Conservation (phyloP, 2,888 invertebrate genomes). For the Heliconius cydno region DNA sequence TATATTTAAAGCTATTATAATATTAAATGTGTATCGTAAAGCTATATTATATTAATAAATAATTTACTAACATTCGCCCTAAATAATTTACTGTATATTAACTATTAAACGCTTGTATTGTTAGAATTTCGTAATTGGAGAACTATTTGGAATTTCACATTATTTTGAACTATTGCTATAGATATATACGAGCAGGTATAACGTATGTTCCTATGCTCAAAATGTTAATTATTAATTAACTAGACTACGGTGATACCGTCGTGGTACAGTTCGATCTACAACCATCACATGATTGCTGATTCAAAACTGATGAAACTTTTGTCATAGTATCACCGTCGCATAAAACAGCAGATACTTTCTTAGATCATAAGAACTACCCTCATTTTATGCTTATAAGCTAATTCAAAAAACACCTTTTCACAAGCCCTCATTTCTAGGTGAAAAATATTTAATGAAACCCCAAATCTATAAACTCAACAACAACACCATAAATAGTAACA, state of each 20-base stretch:
- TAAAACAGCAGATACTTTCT: too few relatives aligned
- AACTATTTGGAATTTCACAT: conserved; percentile 8
- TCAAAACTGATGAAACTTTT: too few relatives aligned
- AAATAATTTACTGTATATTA: conserved; percentile 20
- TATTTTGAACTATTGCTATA: neutral
- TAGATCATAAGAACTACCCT: too few relatives aligned
- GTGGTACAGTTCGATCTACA: neutral
- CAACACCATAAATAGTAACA: too few relatives aligned
- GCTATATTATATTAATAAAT: conserved; percentile 15
- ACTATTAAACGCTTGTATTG: conserved; percentile 17
- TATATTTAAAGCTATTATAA: conserved; percentile 6
- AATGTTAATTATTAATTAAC: neutral
- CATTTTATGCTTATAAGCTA: too few relatives aligned
- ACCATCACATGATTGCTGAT: too few relatives aligned
- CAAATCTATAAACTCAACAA: too few relatives aligned
- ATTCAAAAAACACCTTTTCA: too few relatives aligned
- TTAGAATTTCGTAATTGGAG: conserved; percentile 13
- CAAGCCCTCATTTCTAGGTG: too few relatives aligned
- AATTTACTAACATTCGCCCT: conserved; percentile 10
- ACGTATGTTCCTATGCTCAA: neutral
- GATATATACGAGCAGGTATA: neutral
- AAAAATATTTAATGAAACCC: too few relatives aligned
- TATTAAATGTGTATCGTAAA: neutral
- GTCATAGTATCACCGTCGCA: too few relatives aligned
- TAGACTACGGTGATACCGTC: neutral